Conservation (phyloP, 2,113 vertebrate species). For the Nothoprocta pentlandii region DNA sequence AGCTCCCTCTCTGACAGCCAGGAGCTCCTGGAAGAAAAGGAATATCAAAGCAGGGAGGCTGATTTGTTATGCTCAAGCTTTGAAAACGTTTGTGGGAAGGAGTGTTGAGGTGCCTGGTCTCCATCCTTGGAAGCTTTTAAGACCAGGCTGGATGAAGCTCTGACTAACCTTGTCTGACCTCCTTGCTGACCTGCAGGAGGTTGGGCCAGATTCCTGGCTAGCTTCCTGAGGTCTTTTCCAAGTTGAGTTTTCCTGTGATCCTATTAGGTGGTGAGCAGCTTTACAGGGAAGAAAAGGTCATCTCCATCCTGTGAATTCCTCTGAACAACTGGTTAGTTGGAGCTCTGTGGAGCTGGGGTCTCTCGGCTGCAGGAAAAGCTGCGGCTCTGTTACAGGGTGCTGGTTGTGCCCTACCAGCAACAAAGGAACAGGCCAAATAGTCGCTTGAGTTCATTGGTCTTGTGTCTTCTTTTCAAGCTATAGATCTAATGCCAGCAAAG, state of each 20-base stretch:
- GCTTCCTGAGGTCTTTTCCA: neutral
- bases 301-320: neutral
- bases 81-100: conserved; percentile 18
- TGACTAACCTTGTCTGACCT: neutral
- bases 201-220: neutral
- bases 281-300: neutral
- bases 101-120: neutral
- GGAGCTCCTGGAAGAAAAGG: neutral
- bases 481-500: conserved; percentile 31
- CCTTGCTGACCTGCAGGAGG: neutral
- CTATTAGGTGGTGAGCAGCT: conserved; percentile 25
- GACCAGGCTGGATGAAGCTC: neutral
- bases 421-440: neutral
- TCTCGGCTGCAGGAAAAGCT: neutral
- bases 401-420: neutral
- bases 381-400: neutral
- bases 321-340: neutral
- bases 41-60: neutral
- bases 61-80: conserved; percentile 24
- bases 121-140: neutral
- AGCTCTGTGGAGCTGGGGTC: neutral
- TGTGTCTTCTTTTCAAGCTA: conserved; percentile 37
- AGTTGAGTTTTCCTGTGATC: conserved; percentile 20
- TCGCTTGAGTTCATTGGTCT: neutral
- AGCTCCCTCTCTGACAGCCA: neutral